Evolutionary conservation across 2,888 invertebrate species (phyloP).

Genomic region (Lepidonotus clava): DNA sequence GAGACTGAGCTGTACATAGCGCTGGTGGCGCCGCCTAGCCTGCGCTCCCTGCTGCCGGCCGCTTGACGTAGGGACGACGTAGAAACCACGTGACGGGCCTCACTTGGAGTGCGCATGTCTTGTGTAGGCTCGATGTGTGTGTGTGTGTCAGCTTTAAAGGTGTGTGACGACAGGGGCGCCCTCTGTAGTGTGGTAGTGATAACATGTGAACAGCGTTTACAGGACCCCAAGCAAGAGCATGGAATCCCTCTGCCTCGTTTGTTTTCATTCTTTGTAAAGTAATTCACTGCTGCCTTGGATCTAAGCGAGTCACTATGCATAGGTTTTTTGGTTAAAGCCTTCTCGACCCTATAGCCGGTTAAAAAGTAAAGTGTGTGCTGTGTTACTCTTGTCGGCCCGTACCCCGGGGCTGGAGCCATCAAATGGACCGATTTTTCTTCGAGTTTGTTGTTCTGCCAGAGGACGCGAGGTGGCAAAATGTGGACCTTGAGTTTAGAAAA

Average conservation of each 20-base stretch:
- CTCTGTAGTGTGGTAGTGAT: conserved; percentile 6
- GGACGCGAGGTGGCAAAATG: too few relatives aligned
- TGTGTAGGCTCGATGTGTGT: too few relatives aligned
- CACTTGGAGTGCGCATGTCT: too few relatives aligned
- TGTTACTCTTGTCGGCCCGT: background rate
- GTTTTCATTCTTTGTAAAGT: conserved; percentile 26
- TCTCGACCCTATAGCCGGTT: conserved; percentile 28
- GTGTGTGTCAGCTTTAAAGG: background rate
- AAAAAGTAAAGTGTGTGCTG: background rate
- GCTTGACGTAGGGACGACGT: background rate
- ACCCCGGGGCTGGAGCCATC: conserved; percentile 9
- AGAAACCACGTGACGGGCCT: background rate
- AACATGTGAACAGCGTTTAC: background rate
- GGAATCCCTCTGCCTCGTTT: conserved; percentile 28
- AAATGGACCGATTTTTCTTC: background rate
- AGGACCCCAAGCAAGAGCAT: background rate
- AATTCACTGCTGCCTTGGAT: conserved; percentile 47
- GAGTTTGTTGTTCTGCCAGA: background rate
- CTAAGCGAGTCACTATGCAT: conserved; percentile 40
- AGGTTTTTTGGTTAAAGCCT: conserved; percentile 41
- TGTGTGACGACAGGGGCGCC: background rate
- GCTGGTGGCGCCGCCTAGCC: background rate
- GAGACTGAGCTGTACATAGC: background rate
- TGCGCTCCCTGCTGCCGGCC: background rate
- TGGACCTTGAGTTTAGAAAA: too few relatives aligned